Percentiles rank a stretch among this genome's conserved stretches.
Evolutionary conservation across 2,888 invertebrate species (phyloP).

Genomic region (Ennomos erosarius): DNA sequence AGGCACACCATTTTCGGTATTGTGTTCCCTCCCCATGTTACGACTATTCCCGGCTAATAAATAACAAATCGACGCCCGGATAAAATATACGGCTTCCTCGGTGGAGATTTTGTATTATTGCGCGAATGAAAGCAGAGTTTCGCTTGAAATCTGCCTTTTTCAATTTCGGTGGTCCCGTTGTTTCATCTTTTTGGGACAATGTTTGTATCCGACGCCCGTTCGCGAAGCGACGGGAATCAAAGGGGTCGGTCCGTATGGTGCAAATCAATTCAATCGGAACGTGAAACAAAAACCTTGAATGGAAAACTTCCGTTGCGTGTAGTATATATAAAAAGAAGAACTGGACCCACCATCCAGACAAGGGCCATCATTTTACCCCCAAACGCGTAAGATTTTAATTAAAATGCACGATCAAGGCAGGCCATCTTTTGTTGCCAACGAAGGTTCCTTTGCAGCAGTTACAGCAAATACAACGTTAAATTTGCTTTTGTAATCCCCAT

Average conservation of each 20-base stretch:
- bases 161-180: conserved; percentile 52
- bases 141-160: conserved; percentile 60
- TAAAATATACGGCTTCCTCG: conserved; percentile 79
- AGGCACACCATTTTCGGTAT: conserved; percentile 80
- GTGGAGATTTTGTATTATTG: conserved; percentile 69
- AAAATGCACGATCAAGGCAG: conserved; percentile 74
- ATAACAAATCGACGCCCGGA: conserved; percentile 83
- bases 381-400: conserved; percentile 80
- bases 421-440: conserved; percentile 75
- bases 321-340: conserved; percentile 54
- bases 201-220: conserved; percentile 40
- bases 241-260: conserved; percentile 24
- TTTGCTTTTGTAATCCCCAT: conserved; percentile 81
- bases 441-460: conserved; percentile 74
- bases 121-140: conserved; percentile 61
- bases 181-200: conserved; percentile 45
- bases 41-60: conserved; percentile 83
- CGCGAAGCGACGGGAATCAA: conserved; percentile 31
- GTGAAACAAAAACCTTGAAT: conserved; percentile 22
- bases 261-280: conserved; percentile 28
- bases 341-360: conserved; percentile 54
- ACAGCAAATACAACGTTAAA: conserved; percentile 79
- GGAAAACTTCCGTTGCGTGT: conserved; percentile 25
- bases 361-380: conserved; percentile 62
- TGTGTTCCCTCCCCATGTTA: conserved; percentile 77